Evolutionary conservation across 1,140 invertebrate genomes (phyloP).

Genomic region (Tyrophagus putrescentiae): DNA sequence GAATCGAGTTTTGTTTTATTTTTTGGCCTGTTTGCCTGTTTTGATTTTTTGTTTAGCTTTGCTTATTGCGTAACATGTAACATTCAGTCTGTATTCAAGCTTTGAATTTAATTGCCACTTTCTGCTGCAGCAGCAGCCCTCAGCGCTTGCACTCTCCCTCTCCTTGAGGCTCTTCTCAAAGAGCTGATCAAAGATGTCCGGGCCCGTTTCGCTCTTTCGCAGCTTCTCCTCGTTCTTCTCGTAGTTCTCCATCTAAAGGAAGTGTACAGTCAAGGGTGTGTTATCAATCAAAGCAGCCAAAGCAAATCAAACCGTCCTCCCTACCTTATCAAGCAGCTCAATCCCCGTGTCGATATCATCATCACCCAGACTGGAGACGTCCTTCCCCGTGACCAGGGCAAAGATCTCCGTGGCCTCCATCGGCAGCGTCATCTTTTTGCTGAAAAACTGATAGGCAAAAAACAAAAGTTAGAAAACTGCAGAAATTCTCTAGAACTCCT

Average conservation of each 20-base stretch:
- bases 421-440: constrained; percentile 6
- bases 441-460: constrained; percentile 21
- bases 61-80: too few species aligned
- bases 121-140: too few species aligned
- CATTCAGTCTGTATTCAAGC: too few species aligned
- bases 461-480: neutral
- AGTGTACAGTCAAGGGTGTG: neutral
- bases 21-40: too few species aligned
- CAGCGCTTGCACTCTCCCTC: too few species aligned
- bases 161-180: constrained; percentile 20
- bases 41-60: too few species aligned
- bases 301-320: neutral
- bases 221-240: constrained; percentile 13
- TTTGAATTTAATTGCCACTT: too few species aligned
- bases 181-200: constrained; percentile 21
- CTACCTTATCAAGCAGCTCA: constrained; percentile 20
- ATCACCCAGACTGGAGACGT: neutral
- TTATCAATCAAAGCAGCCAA: neutral
- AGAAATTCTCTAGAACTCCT: neutral
- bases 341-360: neutral
- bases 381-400: constrained; percentile 16
- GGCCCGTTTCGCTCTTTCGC: neutral
- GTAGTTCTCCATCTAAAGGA: constrained; percentile 20
- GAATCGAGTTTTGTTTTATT: too few species aligned
- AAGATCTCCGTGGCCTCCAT: constrained; percentile 14